A percentile compares a stretch with the other conserved stretches of the same genome.
Evolutionary conservation across 2,113 vertebrate species (phyloP).

Genomic region (Brienomyrus longianalis): DNA sequence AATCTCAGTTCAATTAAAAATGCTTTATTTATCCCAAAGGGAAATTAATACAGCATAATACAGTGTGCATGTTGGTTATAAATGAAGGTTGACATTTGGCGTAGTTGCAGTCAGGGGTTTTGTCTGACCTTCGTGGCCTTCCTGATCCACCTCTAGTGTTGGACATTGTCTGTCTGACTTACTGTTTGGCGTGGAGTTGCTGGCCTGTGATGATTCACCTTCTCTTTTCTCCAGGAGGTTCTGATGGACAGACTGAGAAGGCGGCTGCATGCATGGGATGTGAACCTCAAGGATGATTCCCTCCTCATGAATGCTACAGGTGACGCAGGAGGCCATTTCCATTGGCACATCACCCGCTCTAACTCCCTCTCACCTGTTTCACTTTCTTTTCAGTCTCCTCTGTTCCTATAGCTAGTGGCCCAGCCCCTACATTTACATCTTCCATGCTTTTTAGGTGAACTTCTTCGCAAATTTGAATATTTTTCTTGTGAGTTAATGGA

Average conservation of each 20-base stretch:
- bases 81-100: neutral
- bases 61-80: neutral
- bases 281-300: conserved; percentile 93
- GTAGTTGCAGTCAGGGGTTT: neutral
- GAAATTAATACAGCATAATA: neutral
- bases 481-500: neutral
- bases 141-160: neutral
- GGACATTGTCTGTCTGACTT: neutral
- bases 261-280: conserved; percentile 93
- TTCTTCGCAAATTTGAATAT: neutral
- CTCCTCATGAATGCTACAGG: conserved; percentile 89
- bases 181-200: neutral
- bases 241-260: conserved; percentile 94
- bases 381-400: neutral
- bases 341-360: neutral
- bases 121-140: neutral
- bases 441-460: neutral
- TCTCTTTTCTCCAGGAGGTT: conserved; percentile 68
- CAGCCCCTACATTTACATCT: neutral
- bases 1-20: no score
- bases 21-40: no score
- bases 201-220: neutral
- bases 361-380: neutral
- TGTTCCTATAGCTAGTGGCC: neutral
- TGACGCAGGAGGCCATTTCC: conserved; percentile 36